Evolutionary conservation across 2,797 vertebrate species (phyloP).

Genomic region (Lateolabrax maculatus): DNA sequence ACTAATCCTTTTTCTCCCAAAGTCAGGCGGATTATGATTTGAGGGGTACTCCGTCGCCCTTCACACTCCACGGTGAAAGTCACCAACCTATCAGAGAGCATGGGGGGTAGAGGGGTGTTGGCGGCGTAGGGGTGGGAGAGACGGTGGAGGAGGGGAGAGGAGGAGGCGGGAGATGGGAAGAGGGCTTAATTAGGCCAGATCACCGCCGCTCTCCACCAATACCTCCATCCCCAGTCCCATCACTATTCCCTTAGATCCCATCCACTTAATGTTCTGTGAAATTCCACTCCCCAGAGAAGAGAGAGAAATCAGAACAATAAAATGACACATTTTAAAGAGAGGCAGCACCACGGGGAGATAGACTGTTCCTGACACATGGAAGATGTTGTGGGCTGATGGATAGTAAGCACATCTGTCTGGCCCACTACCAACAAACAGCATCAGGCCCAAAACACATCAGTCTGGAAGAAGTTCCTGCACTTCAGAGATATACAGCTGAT

Average conservation of each 20-base stretch:
- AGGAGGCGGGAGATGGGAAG: conserved; percentile 17
- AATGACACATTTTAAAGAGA: conserved; percentile 77
- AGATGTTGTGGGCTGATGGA: conserved; percentile 69
- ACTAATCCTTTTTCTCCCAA: conserved; percentile 72
- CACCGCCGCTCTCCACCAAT: conserved; percentile 41
- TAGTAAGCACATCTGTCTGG: conserved; percentile 68
- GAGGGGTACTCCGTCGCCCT: conserved; percentile 71
- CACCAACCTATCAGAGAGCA: conserved; percentile 61
- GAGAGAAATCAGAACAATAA: conserved; percentile 76
- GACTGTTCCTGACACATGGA: conserved; percentile 63
- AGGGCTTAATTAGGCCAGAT: conserved; percentile 82
- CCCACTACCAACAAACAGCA: conserved; percentile 63
- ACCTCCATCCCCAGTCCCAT: conserved; percentile 44
- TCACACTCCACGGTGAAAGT: conserved; percentile 78
- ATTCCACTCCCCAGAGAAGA: conserved; percentile 76
- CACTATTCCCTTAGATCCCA: conserved; percentile 77
- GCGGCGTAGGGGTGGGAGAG: not conserved
- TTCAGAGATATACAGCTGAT: not conserved
- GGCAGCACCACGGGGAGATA: conserved; percentile 66
- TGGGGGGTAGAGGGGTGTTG: conserved; percentile 20
- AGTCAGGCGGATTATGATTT: conserved; percentile 75
- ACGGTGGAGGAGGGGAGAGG: conserved; percentile 14
- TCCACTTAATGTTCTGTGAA: conserved; percentile 84
- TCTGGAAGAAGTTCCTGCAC: conserved; percentile 19
- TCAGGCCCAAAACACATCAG: conserved; percentile 30